Evolutionary conservation across 2,797 vertebrate species (phyloP).

Genomic region (Anolis apletophallus): DNA sequence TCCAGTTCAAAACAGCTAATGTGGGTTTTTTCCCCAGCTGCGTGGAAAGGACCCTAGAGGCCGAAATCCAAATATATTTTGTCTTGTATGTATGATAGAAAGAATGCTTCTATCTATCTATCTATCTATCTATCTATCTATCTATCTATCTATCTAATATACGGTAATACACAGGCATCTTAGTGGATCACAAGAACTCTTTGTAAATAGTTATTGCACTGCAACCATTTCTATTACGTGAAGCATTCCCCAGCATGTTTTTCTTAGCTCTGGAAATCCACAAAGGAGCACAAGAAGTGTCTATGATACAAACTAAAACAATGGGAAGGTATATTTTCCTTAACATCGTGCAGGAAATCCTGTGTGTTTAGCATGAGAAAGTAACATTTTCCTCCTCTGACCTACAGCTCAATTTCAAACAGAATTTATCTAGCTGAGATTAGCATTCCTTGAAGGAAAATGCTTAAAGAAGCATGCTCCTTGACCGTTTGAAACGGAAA

Average conservation of each 20-base stretch:
- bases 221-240: neutral
- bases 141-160: too few relatives aligned
- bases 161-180: too few relatives aligned
- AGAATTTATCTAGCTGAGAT: conserved; percentile 7
- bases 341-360: conserved; percentile 81
- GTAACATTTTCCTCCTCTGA: conserved; percentile 65
- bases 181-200: neutral
- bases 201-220: neutral
- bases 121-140: neutral
- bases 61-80: neutral
- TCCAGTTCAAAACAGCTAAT: too few relatives aligned
- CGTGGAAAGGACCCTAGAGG: neutral
- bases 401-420: conserved; percentile 13
- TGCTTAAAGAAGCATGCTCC: neutral
- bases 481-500: neutral
- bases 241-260: conserved; percentile 58
- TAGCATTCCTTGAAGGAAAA: conserved; percentile 6
- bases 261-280: conserved; percentile 69
- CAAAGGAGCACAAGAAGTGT: conserved; percentile 60
- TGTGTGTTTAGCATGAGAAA: conserved; percentile 72
- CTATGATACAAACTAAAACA: conserved; percentile 69
- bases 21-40: too few relatives aligned
- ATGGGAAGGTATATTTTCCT: conserved; percentile 79
- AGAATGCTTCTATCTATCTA: neutral
- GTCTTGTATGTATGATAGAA: neutral